A percentile compares a stretch with the other conserved stretches of the same genome.
phyloP scores from a whole-genome alignment of 2,113 vertebrate genomes.

The Amazona vittata region DNA sequence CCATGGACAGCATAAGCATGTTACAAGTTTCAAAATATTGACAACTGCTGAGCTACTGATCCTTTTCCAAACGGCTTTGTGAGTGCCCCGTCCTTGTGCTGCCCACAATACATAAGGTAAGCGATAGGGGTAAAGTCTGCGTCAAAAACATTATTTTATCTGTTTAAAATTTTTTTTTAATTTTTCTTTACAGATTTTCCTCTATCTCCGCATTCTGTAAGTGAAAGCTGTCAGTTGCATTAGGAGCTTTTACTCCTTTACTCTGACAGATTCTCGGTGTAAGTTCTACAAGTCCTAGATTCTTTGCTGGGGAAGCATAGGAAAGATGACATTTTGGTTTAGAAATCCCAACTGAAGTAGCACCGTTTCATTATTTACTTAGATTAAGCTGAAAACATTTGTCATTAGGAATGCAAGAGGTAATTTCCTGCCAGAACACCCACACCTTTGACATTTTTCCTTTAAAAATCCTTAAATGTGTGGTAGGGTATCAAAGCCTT shows the following conservation, averaged over 20 bases:
- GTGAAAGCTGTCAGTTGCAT: neutral
- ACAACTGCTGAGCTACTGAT: neutral
- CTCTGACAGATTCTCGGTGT: neutral
- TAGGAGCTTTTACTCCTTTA: neutral
- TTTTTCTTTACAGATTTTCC: neutral
- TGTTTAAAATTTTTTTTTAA: neutral
- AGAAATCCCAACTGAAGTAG: slow-evolving; percentile 75
- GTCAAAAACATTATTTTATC: neutral
- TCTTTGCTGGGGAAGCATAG: neutral
- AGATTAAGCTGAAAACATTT: slow-evolving; percentile 80
- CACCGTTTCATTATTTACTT: slow-evolving; percentile 83
- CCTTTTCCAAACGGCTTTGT: neutral
- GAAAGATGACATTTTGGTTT: slow-evolving; percentile 69
- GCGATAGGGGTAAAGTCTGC: neutral
- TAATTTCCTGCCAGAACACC: slow-evolving; percentile 76
- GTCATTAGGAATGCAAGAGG: slow-evolving; percentile 66
- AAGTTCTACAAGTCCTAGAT: neutral
- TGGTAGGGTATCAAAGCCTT: slow-evolving; percentile 75
- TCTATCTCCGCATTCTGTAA: neutral
- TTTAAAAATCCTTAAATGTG: slow-evolving; percentile 73
- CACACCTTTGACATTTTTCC: slow-evolving; percentile 82
- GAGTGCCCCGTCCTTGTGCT: neutral
- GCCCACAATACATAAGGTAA: neutral
- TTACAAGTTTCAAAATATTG: neutral
- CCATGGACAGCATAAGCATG: neutral